These are phyloP conservation scores for Cerceris rybyensis DNA, from an alignment of 2,888 invertebrate genomes.

Conservation along the genomic window DNA sequence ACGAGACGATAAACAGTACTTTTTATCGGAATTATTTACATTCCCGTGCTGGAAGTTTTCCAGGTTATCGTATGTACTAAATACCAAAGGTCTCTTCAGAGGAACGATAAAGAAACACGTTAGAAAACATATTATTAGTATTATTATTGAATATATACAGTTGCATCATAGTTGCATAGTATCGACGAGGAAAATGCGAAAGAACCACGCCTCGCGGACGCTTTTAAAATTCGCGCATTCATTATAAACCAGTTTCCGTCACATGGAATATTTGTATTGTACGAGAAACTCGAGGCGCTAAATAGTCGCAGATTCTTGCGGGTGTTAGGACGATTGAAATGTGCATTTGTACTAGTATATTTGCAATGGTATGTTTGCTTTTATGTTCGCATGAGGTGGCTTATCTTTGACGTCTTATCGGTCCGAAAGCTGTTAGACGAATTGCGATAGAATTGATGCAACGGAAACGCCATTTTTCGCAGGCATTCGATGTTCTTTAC, in stretches of 20 bases:
- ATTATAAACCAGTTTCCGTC: conserved; percentile 31
- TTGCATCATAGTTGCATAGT: conserved; percentile 13
- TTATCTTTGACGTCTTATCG: no score
- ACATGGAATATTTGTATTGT: conserved; percentile 38
- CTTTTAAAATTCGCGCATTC: conserved; percentile 30
- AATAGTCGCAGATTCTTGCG: not conserved
- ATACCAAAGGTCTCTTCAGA: conserved; percentile 35
- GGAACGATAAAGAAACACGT: conserved; percentile 19
- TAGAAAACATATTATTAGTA: conserved; percentile 26
- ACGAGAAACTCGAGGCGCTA: conserved; percentile 5
- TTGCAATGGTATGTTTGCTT: no score
- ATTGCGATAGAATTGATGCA: no score
- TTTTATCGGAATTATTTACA: conserved; percentile 29
- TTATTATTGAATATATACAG: conserved; percentile 19
- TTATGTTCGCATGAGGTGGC: no score
- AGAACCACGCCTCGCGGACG: conserved; percentile 5
- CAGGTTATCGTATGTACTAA: conserved; percentile 33
- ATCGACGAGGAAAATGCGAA: not conserved
- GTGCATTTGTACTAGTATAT: not conserved
- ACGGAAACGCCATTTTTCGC: no score
- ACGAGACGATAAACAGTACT: not conserved
- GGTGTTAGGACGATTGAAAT: no score
- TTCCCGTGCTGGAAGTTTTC: conserved; percentile 8
- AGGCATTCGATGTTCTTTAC: no score
- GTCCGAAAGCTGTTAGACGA: no score